Percentiles rank a stretch among this genome's conserved stretches.
Conservation (phyloP, 2,888 invertebrate species). For the Chrysodeixis includens region DNA sequence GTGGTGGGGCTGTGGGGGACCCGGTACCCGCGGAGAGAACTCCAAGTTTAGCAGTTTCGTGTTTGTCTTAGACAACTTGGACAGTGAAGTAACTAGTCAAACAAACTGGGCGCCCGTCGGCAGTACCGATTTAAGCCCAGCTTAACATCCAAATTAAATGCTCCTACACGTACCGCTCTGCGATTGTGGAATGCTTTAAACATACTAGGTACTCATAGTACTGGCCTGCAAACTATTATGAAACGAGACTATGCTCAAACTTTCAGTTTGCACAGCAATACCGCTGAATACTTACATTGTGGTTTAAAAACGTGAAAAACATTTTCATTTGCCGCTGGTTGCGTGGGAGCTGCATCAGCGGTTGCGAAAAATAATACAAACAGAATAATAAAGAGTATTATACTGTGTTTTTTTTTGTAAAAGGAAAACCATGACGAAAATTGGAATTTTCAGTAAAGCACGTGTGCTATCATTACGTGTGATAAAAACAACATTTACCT, state of each 20-base stretch:
- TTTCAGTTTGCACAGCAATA: constrained; percentile 53
- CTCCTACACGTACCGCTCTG: constrained; percentile 71
- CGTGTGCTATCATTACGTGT: constrained; percentile 22
- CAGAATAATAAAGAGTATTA: constrained; percentile 36
- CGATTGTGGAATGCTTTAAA: constrained; percentile 50
- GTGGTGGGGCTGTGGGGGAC: constrained; percentile 69
- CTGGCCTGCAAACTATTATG: constrained; percentile 59
- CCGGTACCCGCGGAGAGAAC: constrained; percentile 63
- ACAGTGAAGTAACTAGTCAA: constrained; percentile 82
- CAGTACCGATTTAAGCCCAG: constrained; percentile 67
- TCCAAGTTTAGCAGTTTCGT: constrained; percentile 80
- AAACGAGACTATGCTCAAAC: constrained; percentile 53
- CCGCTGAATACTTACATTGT: constrained; percentile 56
- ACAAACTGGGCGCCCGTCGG: constrained; percentile 69
- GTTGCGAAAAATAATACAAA: constrained; percentile 36
- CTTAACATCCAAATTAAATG: constrained; percentile 80
- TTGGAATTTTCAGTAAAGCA: constrained; percentile 18
- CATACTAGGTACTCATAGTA: too few relatives aligned
- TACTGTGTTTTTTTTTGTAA: constrained; percentile 30
- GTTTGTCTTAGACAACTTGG: constrained; percentile 85
- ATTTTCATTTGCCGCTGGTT: constrained; percentile 32
- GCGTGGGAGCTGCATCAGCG: constrained; percentile 32
- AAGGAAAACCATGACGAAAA: constrained; percentile 7
- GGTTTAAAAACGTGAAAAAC: constrained; percentile 47
- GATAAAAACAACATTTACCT: background rate